Base-by-base conservation (phyloP, 2,888 invertebrate species). In the Busseola fusca region DNA sequence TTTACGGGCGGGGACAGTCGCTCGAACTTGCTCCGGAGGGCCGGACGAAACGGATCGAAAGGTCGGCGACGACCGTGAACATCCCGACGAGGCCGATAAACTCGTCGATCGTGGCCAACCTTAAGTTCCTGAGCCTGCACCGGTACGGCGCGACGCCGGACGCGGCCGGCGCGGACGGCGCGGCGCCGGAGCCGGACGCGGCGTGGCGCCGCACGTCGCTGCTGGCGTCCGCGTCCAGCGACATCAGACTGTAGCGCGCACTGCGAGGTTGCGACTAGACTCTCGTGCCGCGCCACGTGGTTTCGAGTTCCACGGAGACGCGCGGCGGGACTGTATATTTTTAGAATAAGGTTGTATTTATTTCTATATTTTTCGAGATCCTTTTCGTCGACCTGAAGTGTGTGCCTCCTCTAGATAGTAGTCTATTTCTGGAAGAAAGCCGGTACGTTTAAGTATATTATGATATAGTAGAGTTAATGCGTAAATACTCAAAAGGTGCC, bases 401-500 rank as follows among this genome's bases (percentile, higher is more conserved):
- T 90, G 92, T 91, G 93, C 93, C 93, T 93, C 92, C 90, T 90
- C 86, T 92, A 92, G 92, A 87, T 88, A 80, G 88, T 91, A 91
- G 91, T 86, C 76, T 84, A 79, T 81, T 78, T 81, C 78, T 78
- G 87, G 89, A 85, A 87, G 89, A 89, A 88, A 89, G 87, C 87
- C 86, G 89, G 79, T 89, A 89, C 83, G 88, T 87, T 86, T 90
- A 88, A 87, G 86, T 88, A 86, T 90, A 79, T 76, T 72, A 85
- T 80, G 69, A 79, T 77, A 85, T 76, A 78, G 77, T 84, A 84
- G 84, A 75, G 87, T 87, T 86, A 85, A 89, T 91, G 92, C 89
- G 89, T 93, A 89, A 94, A 94, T 94, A 94, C 94, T 94, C 94
- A 94, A 90, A 92, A 91, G 93, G 93, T 93, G 93, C 85, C 85